Evolutionary conservation across 1,140 invertebrate species (phyloP).

Genomic region (Acyrthosiphon pisum): DNA sequence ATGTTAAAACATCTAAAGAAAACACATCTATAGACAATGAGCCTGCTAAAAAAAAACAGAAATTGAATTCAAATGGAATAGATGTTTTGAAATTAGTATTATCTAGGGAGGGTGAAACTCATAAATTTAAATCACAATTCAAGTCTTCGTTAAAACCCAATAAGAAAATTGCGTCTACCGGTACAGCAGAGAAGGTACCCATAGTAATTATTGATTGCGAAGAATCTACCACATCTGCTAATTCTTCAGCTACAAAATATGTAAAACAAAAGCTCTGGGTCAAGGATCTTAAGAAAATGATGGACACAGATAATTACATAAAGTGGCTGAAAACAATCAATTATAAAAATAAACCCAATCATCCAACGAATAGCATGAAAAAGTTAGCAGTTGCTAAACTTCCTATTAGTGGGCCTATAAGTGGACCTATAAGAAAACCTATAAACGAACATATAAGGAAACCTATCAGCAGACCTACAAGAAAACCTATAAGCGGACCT

Average conservation of each 20-base stretch:
- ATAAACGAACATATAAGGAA: too few relatives aligned
- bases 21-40: background rate
- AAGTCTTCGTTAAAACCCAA: background rate
- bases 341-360: background rate
- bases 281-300: background rate
- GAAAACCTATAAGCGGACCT: too few relatives aligned
- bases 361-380: background rate
- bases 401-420: too few relatives aligned
- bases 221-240: background rate
- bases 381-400: background rate
- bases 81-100: slow-evolving; percentile 32
- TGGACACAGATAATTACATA: background rate
- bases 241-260: background rate
- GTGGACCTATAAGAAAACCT: too few relatives aligned
- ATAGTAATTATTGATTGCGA: background rate
- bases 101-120: background rate
- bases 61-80: background rate
- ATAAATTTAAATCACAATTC: slow-evolving; percentile 36
- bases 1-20: background rate
- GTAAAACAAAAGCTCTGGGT: background rate
- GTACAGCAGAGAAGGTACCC: too few relatives aligned
- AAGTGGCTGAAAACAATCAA: too few relatives aligned
- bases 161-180: background rate
- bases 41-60: background rate
- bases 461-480: too few relatives aligned